These are phyloP conservation scores for Cheilosia soror DNA, from an alignment of 2,888 invertebrate species.

Conservation along the genomic window DNA sequence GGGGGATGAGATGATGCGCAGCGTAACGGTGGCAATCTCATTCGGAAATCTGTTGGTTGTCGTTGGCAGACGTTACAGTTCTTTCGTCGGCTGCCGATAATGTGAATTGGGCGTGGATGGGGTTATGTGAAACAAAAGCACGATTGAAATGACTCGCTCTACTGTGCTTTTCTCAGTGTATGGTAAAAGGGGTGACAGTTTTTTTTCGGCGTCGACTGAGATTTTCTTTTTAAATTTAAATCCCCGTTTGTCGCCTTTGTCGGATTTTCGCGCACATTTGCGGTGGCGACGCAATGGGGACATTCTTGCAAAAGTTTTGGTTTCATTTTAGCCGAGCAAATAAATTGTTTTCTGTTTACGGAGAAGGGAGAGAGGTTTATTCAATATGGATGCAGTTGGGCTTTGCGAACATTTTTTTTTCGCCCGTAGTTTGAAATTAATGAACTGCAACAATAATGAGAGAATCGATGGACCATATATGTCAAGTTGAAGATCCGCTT, in stretches of 20 bases:
- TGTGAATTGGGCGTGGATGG: slow-evolving; percentile 59
- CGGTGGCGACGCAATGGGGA: slow-evolving; percentile 61
- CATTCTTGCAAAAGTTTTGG: slow-evolving; percentile 51
- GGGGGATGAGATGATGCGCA: slow-evolving; percentile 52
- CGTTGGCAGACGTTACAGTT: slow-evolving; percentile 72
- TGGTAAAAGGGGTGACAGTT: slow-evolving; percentile 59
- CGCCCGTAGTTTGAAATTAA: no score
- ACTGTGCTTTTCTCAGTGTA: slow-evolving; percentile 1
- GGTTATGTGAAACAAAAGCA: slow-evolving; percentile 65
- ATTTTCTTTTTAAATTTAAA: slow-evolving; percentile 68
- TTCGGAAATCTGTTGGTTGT: slow-evolving; percentile 74
- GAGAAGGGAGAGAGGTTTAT: slow-evolving; percentile 14
- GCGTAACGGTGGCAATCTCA: slow-evolving; percentile 70
- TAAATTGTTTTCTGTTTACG: slow-evolving; percentile 51
- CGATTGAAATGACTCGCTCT: slow-evolving; percentile 64
- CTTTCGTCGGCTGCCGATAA: slow-evolving; percentile 73
- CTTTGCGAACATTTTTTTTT: no score
- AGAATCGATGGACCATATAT: no score
- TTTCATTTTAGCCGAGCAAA: slow-evolving; percentile 30
- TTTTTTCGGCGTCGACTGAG: slow-evolving; percentile 45
- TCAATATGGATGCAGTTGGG: slow-evolving; percentile 17
- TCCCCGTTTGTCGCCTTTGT: slow-evolving; percentile 50
- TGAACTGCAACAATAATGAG: no score
- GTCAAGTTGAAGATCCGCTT: no score
- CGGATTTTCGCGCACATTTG: slow-evolving; percentile 57